Percentiles rank a stretch among this genome's conserved stretches.
Conservation (phyloP, 2,113 vertebrate species). For the Myotis brandtii region DNA sequence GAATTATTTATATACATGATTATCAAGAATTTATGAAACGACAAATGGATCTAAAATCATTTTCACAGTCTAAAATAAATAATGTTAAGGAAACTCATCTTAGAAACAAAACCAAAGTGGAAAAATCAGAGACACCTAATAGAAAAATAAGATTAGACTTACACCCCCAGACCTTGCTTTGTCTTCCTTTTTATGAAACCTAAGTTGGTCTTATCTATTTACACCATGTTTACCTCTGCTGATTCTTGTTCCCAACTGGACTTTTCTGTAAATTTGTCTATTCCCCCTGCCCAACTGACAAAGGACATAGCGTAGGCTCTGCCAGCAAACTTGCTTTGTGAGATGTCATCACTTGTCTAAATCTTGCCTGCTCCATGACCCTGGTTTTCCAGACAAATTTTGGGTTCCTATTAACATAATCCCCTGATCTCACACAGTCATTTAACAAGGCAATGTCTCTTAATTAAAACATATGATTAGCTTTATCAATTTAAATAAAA, state of each 20-base stretch:
- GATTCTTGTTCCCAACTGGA: background rate
- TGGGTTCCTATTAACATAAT: constrained; percentile 67
- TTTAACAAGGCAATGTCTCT: constrained; percentile 69
- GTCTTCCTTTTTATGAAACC: background rate
- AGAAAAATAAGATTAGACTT: background rate
- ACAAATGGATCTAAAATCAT: background rate
- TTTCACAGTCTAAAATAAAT: background rate
- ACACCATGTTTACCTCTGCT: background rate
- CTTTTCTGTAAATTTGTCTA: background rate
- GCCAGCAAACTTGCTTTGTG: background rate
- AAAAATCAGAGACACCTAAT: background rate
- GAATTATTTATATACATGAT: background rate
- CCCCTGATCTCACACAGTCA: constrained; percentile 46
- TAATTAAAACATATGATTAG: constrained; percentile 77
- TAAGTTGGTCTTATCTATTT: background rate
- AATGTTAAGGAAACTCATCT: background rate
- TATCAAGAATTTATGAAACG: background rate
- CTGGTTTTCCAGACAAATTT: constrained; percentile 56
- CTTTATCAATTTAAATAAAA: constrained; percentile 73
- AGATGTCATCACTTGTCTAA: background rate
- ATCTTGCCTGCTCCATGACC: constrained; percentile 15
- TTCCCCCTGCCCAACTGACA: background rate
- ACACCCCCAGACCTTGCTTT: background rate
- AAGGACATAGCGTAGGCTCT: background rate
- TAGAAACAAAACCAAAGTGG: background rate